Conservation (phyloP, 2,888 invertebrate genomes). For the Thalpophila matura region DNA sequence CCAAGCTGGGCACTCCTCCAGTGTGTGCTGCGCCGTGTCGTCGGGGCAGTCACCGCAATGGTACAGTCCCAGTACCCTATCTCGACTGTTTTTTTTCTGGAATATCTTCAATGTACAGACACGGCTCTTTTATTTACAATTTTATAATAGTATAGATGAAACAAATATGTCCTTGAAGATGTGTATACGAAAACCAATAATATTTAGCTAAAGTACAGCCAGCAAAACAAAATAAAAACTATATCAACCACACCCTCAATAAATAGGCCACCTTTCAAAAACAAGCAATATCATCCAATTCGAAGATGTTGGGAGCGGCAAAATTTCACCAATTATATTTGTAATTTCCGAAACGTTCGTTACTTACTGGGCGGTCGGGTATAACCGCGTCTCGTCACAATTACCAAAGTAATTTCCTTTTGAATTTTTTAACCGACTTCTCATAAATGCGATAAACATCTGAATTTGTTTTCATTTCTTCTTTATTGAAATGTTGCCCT, state of each 20-base stretch:
- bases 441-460: conserved; percentile 29
- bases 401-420: conserved; percentile 42
- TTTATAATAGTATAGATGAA: too few species aligned
- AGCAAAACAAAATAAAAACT: background rate
- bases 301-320: background rate
- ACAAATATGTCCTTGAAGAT: too few species aligned
- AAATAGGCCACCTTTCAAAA: conserved; percentile 11
- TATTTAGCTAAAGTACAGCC: too few species aligned
- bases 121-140: too few species aligned
- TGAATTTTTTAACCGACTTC: conserved; percentile 26
- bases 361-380: conserved; percentile 23
- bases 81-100: too few species aligned
- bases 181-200: too few species aligned
- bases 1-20: too few species aligned
- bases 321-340: conserved; percentile 35
- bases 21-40: too few species aligned
- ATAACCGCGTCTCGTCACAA: conserved; percentile 30
- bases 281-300: background rate
- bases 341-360: conserved; percentile 38
- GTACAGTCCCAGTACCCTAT: too few species aligned
- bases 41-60: too few species aligned
- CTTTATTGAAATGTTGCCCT: too few species aligned
- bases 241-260: background rate
- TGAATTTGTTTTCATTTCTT: background rate
- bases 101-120: too few species aligned